phyloP scores from a whole-genome alignment of 1,140 invertebrate species.

The Calliopsis andreniformis region DNA sequence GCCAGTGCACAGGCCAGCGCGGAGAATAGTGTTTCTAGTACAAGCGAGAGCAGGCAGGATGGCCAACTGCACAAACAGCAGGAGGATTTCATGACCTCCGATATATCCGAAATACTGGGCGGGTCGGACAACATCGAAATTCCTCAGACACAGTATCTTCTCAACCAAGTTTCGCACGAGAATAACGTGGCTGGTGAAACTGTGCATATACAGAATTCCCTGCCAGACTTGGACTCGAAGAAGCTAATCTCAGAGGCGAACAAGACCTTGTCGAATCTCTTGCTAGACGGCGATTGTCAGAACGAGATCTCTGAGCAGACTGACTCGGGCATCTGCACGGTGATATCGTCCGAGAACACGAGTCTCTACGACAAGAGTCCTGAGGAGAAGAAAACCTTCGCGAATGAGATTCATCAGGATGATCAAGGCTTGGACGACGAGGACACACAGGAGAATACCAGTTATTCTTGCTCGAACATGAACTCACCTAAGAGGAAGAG shows the following conservation, averaged over 20 bases:
- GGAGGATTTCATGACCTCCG: conserved; percentile 59
- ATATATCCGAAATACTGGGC: conserved; percentile 69
- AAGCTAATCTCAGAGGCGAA: conserved; percentile 85
- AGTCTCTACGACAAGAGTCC: conserved; percentile 83
- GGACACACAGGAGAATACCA: conserved; percentile 72
- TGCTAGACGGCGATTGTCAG: conserved; percentile 78
- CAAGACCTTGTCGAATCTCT: conserved; percentile 85
- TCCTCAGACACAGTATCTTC: conserved; percentile 74
- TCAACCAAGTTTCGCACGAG: conserved; percentile 78
- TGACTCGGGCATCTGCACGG: conserved; percentile 87
- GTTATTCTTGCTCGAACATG: conserved; percentile 77
- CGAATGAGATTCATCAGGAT: conserved; percentile 66
- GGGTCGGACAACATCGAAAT: conserved; percentile 68
- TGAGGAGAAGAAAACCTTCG: conserved; percentile 78
- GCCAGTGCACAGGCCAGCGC: neutral
- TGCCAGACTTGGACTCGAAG: conserved; percentile 81
- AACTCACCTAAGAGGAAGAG: conserved; percentile 73
- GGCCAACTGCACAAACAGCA: conserved; percentile 18
- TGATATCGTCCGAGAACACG: conserved; percentile 84
- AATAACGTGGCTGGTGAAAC: conserved; percentile 70
- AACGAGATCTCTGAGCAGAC: conserved; percentile 83
- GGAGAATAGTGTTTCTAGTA: neutral
- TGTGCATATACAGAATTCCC: conserved; percentile 78
- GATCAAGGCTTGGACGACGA: conserved; percentile 55
- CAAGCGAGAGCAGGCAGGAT: neutral